Base-by-base conservation (phyloP, 2,888 invertebrate genomes). In the Drosophila peninsularis region DNA sequence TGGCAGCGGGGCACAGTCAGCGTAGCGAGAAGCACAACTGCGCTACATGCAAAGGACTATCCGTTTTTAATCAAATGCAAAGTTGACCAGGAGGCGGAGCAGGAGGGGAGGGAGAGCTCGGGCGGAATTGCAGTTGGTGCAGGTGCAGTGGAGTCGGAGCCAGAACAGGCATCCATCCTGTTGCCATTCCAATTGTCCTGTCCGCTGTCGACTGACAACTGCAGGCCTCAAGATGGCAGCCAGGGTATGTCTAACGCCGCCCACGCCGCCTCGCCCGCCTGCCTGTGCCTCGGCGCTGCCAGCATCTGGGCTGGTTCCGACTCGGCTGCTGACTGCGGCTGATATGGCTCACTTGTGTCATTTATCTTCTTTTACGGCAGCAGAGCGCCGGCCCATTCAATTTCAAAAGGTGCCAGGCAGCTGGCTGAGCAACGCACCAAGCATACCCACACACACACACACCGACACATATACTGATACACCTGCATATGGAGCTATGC, bases 331-430 rank as follows among this genome's bases (percentile, higher is more conserved):
- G 83, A 65, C 78, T 82, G 68, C 61, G 80, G 68, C 86, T 83
- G 85, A 86, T 86, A 86, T 76, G 88, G 83, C 88, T 86, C 85
- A 88, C 88, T 88, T 80, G 72, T 88, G 88, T 83, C 88, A 85
- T 85, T 85, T 88, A 85, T 85, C 85, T 85, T 85, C 82, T 88
- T 78, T 84, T 84, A 81, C 88, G 83, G 83, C 82, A 75, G 64
- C 60, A 63, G 63, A 65, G 85, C 56, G 45, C 27, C 45, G 61
- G 80, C 63, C 69, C 89, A 73, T 83, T 84, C 87, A 88, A 82
- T 89, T 84, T 67, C 88, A 75, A 88, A 89, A 89, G 85, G 89
- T 84, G 75, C 85, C 83, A 60, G 88, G 62, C 82, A 77, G 78
- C 74, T 69, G 73, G 66, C 87, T 73, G 80, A 83, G 81, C 65